Base-by-base conservation (phyloP, 2,113 vertebrate species). In the Paradoxurus hermaphroditus region DNA sequence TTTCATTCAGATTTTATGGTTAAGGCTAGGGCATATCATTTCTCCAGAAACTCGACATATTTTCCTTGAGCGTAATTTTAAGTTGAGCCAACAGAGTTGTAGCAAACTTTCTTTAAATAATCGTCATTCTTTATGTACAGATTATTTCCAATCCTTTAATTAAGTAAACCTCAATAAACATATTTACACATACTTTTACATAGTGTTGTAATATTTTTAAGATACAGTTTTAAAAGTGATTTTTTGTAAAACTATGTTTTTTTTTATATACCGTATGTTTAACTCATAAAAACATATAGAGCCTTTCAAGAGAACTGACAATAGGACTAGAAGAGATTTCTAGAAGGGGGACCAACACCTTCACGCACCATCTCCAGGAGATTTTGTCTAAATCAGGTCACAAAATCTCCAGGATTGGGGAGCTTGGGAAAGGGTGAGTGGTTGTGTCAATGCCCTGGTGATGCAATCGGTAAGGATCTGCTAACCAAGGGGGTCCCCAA, bases 351-450 rank as follows among this genome's bases (percentile, higher is more conserved):
- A 8, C 27, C 21, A 18, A n/a, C 70, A 91, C 15, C 2, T 70
- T 21, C 63, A 27, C 2, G 0, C 2, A 4, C 34, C 34, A 39
- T 62, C 27, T 8, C 5, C 7, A 46, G 9, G 31, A 0, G 10
- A 7, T 15, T 91, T 72, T n/a, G 34, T 63, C 67, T 91, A 59
- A 72, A 29, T 51, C 27, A 72, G 11, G 2, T 36, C 44, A 14
- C 31, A 41, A 49, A 15, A 9, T 5, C 8, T 34, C 46, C 39
- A 85, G 56, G 63, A 34, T 49, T 67, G 34, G 0, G 53, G n/a
- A 73, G 7, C 16, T 41, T 44, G 15, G 23, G 2, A 4, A 19
- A 65, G 36, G 53, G n/a, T 29, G 65, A 87, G 36, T 23, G 65
- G 12, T 56, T 79, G 15, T 56, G 14, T 27, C 2, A 0, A n/a